phyloP scores from a whole-genome alignment of 2,797 vertebrate species.

The Danionella dracula region DNA sequence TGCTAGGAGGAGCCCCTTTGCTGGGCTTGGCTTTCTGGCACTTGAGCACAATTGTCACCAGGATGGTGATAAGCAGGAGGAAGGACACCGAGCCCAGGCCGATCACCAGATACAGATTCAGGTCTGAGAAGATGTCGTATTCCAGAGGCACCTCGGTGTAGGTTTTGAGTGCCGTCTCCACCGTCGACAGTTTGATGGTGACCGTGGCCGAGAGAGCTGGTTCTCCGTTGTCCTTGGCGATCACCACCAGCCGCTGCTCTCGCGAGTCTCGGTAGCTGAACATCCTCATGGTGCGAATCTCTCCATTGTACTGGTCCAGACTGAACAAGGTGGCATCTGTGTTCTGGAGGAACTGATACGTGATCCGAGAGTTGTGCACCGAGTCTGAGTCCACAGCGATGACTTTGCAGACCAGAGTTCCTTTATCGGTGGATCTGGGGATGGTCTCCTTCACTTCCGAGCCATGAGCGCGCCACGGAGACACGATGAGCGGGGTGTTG shows the following conservation, averaged over 20 bases:
- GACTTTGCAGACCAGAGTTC: slow-evolving; percentile 50
- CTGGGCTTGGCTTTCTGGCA: slow-evolving; percentile 46
- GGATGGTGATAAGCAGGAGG: slow-evolving; percentile 49
- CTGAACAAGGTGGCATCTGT: slow-evolving; percentile 48
- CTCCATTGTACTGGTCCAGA: slow-evolving; percentile 51
- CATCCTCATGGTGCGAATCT: slow-evolving; percentile 50
- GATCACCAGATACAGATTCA: slow-evolving; percentile 50
- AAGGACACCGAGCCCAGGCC: slow-evolving; percentile 49
- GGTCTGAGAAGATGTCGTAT: slow-evolving; percentile 47
- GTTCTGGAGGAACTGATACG: slow-evolving; percentile 48
- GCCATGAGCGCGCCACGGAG: slow-evolving; percentile 50
- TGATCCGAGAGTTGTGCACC: slow-evolving; percentile 46
- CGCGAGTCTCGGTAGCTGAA: slow-evolving; percentile 48
- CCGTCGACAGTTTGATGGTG: slow-evolving; percentile 50
- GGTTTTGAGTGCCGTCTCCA: slow-evolving; percentile 39
- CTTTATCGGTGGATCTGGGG: slow-evolving; percentile 50
- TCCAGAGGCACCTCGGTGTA: slow-evolving; percentile 41
- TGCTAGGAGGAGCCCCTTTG: slow-evolving; percentile 43
- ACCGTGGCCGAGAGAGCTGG: slow-evolving; percentile 48
- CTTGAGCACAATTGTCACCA: slow-evolving; percentile 50
- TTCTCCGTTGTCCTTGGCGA: slow-evolving; percentile 51
- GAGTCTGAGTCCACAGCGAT: slow-evolving; percentile 52
- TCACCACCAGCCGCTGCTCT: slow-evolving; percentile 42
- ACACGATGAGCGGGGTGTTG: slow-evolving; percentile 50
- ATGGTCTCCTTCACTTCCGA: slow-evolving; percentile 47